Evolutionary conservation across 2,888 invertebrate species (phyloP).

Genomic region (Melinaea marsaeus): DNA sequence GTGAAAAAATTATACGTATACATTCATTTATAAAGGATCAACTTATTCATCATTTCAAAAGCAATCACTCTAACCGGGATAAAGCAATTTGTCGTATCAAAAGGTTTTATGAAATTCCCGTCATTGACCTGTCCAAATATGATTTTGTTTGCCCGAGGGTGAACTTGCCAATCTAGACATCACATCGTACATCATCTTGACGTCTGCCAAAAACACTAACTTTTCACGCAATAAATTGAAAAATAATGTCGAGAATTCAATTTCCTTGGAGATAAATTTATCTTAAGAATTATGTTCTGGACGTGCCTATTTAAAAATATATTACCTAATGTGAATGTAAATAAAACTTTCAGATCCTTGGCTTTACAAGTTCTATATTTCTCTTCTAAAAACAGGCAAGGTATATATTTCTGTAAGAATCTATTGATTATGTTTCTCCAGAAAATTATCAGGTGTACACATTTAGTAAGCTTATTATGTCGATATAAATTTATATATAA

Average conservation of each 20-base stretch:
- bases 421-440: too few relatives aligned
- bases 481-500: too few relatives aligned
- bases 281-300: constrained; percentile 1
- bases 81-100: constrained; percentile 46
- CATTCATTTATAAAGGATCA: neutral
- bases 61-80: constrained; percentile 26
- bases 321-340: too few relatives aligned
- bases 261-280: constrained; percentile 28
- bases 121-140: constrained; percentile 42
- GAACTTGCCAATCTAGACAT: constrained; percentile 34
- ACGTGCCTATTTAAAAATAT: neutral
- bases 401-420: too few relatives aligned
- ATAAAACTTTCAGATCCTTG: too few relatives aligned
- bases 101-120: constrained; percentile 39
- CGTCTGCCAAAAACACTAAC: constrained; percentile 64
- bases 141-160: constrained; percentile 33
- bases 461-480: too few relatives aligned
- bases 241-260: constrained; percentile 38
- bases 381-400: too few relatives aligned
- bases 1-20: neutral
- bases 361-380: too few relatives aligned
- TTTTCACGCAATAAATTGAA: constrained; percentile 49
- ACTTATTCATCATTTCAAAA: constrained; percentile 14
- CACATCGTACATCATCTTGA: constrained; percentile 56
- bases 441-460: too few relatives aligned